phyloP scores from a whole-genome alignment of 1,140 invertebrate species.

The Conus ventricosus region DNA sequence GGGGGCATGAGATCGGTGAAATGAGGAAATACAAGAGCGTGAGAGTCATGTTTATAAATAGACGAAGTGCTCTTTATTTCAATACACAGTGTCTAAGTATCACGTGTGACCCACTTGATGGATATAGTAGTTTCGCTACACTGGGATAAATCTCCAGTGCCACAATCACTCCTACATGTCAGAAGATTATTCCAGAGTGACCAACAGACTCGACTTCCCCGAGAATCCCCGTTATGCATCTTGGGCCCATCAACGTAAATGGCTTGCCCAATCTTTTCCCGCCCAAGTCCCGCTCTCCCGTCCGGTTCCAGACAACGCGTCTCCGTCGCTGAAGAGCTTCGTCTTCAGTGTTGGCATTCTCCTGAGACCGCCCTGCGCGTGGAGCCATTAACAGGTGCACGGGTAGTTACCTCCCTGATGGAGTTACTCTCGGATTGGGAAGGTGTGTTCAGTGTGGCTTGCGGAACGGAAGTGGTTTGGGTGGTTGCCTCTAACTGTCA shows the following conservation, averaged over 20 bases:
- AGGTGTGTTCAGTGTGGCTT: not conserved
- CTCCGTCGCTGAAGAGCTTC: not conserved
- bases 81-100: no score
- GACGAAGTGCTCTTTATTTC: no score
- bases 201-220: no score
- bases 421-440: not conserved
- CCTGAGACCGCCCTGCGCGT: not conserved
- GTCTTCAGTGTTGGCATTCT: not conserved
- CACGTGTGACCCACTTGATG: no score
- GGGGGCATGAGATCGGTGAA: no score
- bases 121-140: no score
- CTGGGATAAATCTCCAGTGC: no score
- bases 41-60: no score
- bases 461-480: not conserved
- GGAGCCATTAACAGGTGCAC: conserved; percentile 1
- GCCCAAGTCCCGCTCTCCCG: not conserved
- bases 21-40: no score
- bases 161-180: no score
- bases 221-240: no score
- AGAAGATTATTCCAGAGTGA: no score
- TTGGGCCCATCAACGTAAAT: not conserved
- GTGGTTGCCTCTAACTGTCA: not conserved
- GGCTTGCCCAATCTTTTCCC: not conserved
- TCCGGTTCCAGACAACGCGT: not conserved
- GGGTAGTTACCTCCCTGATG: not conserved